phyloP scores from a whole-genome alignment of 1,140 invertebrate species.

The Paramacrobiotus metropolitanus region DNA sequence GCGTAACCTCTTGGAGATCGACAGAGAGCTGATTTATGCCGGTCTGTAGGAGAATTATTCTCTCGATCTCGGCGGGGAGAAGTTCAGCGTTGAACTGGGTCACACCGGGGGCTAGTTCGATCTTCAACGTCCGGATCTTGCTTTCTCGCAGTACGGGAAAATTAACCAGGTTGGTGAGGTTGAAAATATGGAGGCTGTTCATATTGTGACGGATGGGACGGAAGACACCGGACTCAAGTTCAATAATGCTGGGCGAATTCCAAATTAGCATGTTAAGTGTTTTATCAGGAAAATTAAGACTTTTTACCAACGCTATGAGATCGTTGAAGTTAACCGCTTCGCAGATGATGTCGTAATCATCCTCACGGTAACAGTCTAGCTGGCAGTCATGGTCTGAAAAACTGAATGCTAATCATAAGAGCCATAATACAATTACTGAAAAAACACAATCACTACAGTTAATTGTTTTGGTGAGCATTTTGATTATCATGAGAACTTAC shows the following conservation, averaged over 20 bases:
- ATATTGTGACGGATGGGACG: background rate
- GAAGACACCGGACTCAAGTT: background rate
- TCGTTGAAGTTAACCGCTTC: background rate
- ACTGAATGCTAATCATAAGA: too few relatives aligned
- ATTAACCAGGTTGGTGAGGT: background rate
- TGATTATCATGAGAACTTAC: too few relatives aligned
- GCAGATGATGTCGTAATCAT: background rate
- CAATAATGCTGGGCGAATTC: background rate
- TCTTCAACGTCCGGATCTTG: background rate
- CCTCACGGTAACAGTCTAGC: background rate
- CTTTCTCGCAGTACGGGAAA: background rate
- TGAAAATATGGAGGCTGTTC: background rate
- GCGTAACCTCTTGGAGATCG: too few relatives aligned
- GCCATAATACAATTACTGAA: too few relatives aligned
- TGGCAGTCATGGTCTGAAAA: too few relatives aligned
- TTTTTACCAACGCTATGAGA: background rate
- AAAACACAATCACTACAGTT: too few relatives aligned
- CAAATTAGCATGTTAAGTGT: background rate
- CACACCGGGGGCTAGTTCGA: background rate
- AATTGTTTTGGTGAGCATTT: too few relatives aligned
- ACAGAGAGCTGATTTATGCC: background rate
- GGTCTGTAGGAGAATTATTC: background rate
- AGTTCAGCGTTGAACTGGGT: background rate
- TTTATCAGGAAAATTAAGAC: background rate
- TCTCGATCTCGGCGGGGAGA: background rate